Evolutionary conservation across 2,113 vertebrate species (phyloP).

Genomic region (Apistogramma diplotaenia): DNA sequence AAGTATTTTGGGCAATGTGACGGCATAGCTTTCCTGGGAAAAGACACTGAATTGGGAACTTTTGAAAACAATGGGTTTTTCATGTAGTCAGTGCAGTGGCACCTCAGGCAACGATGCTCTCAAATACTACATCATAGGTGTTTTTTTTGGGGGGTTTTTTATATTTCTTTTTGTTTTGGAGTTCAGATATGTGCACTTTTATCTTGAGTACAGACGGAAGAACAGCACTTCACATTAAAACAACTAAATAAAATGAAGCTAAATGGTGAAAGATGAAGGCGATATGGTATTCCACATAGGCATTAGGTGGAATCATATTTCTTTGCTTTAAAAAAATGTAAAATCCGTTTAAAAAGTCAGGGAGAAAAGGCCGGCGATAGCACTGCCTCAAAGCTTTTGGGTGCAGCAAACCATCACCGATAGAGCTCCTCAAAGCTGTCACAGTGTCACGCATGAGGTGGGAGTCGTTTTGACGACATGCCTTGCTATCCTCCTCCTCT

Average conservation of each 20-base stretch:
- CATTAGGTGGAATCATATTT: too few species aligned
- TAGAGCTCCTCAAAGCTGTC: too few species aligned
- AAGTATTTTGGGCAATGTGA: conserved; percentile 57
- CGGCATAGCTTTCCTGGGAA: conserved; percentile 22
- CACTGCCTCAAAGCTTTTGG: too few species aligned
- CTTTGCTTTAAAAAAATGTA: too few species aligned
- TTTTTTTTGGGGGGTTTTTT: neutral
- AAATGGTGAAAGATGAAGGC: neutral
- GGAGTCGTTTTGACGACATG: too few species aligned
- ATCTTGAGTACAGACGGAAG: neutral
- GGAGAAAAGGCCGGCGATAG: too few species aligned
- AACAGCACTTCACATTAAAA: neutral
- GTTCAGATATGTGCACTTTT: neutral
- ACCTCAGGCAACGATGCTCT: neutral
- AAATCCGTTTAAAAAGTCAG: too few species aligned
- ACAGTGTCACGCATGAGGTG: too few species aligned
- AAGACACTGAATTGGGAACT: conserved; percentile 24
- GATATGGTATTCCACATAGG: too few species aligned
- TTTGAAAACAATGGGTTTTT: conserved; percentile 3
- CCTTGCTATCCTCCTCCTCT: too few species aligned
- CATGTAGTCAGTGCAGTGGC: neutral
- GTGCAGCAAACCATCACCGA: too few species aligned
- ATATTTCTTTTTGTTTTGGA: neutral
- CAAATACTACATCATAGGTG: neutral
- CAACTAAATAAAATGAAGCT: neutral